Conservation (phyloP, 1,140 invertebrate species). For the Coelopa frigida region DNA sequence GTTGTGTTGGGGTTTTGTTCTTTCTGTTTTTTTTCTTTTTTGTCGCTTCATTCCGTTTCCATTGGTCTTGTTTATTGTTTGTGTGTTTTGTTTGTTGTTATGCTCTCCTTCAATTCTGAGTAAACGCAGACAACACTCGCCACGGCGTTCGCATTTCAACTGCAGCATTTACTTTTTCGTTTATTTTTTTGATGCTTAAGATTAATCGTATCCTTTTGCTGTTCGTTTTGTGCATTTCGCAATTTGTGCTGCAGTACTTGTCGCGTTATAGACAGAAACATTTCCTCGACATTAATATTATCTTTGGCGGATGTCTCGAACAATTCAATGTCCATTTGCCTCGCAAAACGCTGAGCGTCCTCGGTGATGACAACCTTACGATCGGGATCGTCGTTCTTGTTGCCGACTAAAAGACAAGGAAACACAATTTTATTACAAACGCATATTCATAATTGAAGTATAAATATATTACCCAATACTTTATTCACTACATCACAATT, state of each 20-base stretch:
- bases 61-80: no score
- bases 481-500: conserved; percentile 99
- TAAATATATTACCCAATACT: conserved; percentile 72
- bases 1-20: no score
- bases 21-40: no score
- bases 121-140: no score
- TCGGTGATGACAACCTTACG: conserved; percentile 94
- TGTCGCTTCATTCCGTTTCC: no score
- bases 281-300: conserved; percentile 97
- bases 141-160: conserved; percentile 32
- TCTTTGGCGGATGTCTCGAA: conserved; percentile 99
- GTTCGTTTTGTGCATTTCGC: conserved; percentile 38
- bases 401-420: conserved; percentile 72
- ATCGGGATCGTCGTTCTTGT: conserved; percentile 97
- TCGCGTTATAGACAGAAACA: conserved; percentile 65
- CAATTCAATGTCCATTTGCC: conserved; percentile 92
- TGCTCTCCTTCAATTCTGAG: no score
- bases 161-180: conserved; percentile 38
- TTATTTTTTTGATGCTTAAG: conserved; percentile 35
- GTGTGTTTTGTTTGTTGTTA: no score
- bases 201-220: conserved; percentile 52
- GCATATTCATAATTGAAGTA: neutral
- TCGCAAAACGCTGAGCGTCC: conserved; percentile 94
- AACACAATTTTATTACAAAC: neutral
- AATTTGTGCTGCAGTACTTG: conserved; percentile 48